phyloP scores from a whole-genome alignment of 1,140 invertebrate species.

The Drosophila carrolli region DNA sequence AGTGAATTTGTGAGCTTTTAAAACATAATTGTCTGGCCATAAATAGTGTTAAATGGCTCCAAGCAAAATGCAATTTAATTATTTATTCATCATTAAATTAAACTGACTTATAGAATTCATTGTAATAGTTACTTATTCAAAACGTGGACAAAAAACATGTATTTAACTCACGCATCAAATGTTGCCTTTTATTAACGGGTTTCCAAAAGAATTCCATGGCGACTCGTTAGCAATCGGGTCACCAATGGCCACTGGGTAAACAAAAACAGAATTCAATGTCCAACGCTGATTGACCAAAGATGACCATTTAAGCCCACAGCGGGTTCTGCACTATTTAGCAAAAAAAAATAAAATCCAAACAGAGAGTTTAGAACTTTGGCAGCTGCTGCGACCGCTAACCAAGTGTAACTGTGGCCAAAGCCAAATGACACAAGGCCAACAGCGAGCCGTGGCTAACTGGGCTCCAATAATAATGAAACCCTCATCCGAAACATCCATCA shows the following conservation, averaged over 20 bases:
- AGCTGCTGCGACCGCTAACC: constrained; percentile 6
- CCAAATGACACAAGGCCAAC: constrained; percentile 25
- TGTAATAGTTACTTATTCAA: neutral
- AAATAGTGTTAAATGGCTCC: constrained; percentile 1
- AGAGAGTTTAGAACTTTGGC: neutral
- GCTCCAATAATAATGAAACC: constrained; percentile 37
- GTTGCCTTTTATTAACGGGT: constrained; percentile 6
- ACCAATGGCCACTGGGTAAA: constrained; percentile 12
- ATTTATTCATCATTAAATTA: neutral
- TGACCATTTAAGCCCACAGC: constrained; percentile 8
- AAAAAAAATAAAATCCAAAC: neutral
- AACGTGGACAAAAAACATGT: neutral
- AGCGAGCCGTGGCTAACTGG: constrained; percentile 57
- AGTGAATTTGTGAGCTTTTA: neutral
- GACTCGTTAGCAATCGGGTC: constrained; percentile 36
- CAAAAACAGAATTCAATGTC: constrained; percentile 16
- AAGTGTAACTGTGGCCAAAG: constrained; percentile 34
- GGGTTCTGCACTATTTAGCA: constrained; percentile 47
- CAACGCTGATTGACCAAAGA: constrained; percentile 17
- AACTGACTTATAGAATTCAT: neutral
- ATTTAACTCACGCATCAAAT: constrained; percentile 15
- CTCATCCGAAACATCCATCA: constrained; percentile 27
- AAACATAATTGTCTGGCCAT: neutral
- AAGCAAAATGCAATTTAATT: neutral
- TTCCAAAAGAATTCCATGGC: constrained; percentile 21